Conservation (phyloP, 2,888 invertebrate genomes). For the Heliconius charithonia region DNA sequence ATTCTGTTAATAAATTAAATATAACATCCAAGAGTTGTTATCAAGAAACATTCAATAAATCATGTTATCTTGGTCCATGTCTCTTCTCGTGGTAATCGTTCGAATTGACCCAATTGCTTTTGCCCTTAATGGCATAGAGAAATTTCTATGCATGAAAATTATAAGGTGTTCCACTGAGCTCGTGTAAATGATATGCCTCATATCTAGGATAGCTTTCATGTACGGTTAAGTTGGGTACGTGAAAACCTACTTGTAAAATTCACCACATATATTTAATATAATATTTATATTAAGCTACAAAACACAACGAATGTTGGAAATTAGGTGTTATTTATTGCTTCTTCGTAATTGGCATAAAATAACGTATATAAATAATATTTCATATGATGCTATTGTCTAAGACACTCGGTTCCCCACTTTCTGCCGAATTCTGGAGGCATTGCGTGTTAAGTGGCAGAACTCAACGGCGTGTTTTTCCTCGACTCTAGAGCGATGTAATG, state of each 20-base stretch:
- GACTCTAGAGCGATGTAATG: too few relatives aligned
- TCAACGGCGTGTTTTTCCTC: too few relatives aligned
- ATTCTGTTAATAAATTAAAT: not conserved
- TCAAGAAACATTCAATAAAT: constrained; percentile 16
- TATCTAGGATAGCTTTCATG: constrained; percentile 15
- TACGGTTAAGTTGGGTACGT: not conserved
- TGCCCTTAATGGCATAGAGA: constrained; percentile 32
- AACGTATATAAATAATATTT: too few relatives aligned
- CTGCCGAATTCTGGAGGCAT: too few relatives aligned
- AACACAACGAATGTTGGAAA: not conserved
- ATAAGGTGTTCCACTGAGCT: constrained; percentile 5
- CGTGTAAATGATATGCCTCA: constrained; percentile 10
- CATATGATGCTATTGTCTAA: too few relatives aligned
- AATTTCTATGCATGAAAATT: constrained; percentile 17
- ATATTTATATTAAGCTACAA: not conserved
- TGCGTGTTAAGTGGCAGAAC: too few relatives aligned
- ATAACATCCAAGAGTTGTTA: constrained; percentile 6
- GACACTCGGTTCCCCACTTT: too few relatives aligned
- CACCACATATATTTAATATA: not conserved
- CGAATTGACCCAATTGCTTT: constrained; percentile 35
- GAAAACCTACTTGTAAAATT: not conserved
- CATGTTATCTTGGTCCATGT: constrained; percentile 12
- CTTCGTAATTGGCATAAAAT: not conserved
- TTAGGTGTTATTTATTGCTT: not conserved
- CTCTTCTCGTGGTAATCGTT: constrained; percentile 27